These are phyloP conservation scores for Anguilla japonica DNA, from an alignment of 2,113 vertebrate genomes.

Conservation along the genomic window DNA sequence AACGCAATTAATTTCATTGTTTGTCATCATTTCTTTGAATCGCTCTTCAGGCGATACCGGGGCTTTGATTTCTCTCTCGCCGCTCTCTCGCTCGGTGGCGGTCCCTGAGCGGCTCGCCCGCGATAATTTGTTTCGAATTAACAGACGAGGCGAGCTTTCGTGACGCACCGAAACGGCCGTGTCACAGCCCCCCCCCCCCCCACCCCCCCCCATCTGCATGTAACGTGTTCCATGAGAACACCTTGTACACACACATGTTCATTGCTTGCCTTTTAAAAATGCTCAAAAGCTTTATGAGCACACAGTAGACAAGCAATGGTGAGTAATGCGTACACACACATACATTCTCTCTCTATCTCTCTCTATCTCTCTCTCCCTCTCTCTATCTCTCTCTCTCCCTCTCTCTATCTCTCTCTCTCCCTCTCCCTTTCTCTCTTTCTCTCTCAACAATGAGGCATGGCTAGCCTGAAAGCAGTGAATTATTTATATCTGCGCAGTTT, in stretches of 20 bases:
- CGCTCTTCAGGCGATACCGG: neutral
- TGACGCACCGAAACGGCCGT: neutral
- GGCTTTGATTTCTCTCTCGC: neutral
- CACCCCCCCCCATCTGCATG: neutral
- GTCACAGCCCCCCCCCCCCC: neutral
- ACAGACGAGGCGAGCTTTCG: neutral
- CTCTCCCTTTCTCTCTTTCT: neutral
- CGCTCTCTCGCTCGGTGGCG: neutral
- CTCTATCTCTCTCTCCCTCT: neutral
- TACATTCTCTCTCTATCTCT: neutral
- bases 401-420: neutral
- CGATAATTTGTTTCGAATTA: neutral
- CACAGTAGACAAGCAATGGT: neutral
- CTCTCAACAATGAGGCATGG: neutral
- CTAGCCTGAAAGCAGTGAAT: constrained; percentile 9
- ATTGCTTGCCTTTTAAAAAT: neutral
- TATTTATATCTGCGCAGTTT: neutral
- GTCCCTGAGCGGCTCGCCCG: neutral
- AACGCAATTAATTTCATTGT: neutral
- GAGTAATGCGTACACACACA: neutral
- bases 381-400: neutral
- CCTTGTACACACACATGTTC: neutral
- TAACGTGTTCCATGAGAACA: neutral
- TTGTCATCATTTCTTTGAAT: constrained; percentile 2
- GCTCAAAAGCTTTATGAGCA: neutral